Evolutionary conservation across 2,113 vertebrate species (phyloP).

Genomic region (Caretta caretta): DNA sequence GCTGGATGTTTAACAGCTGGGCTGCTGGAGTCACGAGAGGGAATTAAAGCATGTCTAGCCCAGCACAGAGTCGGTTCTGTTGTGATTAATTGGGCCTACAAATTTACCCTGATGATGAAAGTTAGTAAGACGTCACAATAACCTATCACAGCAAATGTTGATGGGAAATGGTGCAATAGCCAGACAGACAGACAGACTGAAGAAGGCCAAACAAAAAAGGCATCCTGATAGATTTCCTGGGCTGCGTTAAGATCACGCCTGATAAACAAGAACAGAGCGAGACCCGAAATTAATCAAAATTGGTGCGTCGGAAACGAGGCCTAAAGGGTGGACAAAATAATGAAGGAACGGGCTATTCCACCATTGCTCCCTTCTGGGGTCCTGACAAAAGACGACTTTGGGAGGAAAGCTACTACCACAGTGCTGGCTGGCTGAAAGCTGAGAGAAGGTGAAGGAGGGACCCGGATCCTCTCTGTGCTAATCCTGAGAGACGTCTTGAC

Average conservation of each 20-base stretch:
- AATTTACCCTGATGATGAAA: neutral
- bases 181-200: neutral
- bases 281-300: neutral
- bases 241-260: neutral
- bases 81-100: neutral
- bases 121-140: neutral
- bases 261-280: neutral
- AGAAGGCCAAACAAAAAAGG: neutral
- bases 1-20: neutral
- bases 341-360: neutral
- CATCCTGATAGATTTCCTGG: too few species aligned
- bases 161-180: neutral
- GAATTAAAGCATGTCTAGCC: fast-evolving
- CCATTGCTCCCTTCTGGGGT: too few species aligned
- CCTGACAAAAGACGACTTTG: neutral
- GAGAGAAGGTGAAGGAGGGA: neutral
- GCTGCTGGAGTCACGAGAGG: fast-evolving
- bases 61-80: neutral
- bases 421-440: neutral
- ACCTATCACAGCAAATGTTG: neutral
- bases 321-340: neutral
- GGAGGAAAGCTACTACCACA: neutral
- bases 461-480: neutral
- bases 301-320: neutral
- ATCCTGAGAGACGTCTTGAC: neutral